Conservation (phyloP, 2,797 vertebrate genomes). For the Anas capensis region DNA sequence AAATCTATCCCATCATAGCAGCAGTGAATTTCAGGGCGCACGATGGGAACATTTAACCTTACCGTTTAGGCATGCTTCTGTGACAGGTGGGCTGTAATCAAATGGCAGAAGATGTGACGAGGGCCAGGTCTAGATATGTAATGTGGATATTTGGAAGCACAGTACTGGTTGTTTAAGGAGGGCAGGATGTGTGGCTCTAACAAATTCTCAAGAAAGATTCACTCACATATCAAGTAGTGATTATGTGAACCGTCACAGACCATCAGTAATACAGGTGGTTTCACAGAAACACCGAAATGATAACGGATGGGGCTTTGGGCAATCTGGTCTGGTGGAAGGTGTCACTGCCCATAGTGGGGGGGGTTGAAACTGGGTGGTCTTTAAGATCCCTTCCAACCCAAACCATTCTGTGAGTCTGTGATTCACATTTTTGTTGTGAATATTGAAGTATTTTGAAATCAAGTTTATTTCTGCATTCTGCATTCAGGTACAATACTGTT, state of each 20-base stretch:
- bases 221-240: too few species aligned
- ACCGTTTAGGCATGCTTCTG: neutral
- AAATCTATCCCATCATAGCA: rapidly evolving
- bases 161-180: neutral
- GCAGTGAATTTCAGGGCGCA: neutral
- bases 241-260: neutral
- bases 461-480: neutral
- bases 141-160: neutral
- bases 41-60: neutral
- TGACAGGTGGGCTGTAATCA: neutral
- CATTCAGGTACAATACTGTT: neutral
- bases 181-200: neutral
- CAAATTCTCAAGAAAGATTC: neutral
- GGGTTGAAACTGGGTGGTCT: too few species aligned
- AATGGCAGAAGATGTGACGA: neutral
- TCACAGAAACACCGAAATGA: neutral
- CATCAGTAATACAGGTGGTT: neutral
- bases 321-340: too few species aligned
- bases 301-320: neutral
- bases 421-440: neutral
- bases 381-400: too few species aligned
- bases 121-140: neutral
- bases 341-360: too few species aligned
- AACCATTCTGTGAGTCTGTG: neutral
- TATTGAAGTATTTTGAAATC: neutral